Conservation (phyloP, 2,888 invertebrate species). For the Tenthredo scrophulariae region DNA sequence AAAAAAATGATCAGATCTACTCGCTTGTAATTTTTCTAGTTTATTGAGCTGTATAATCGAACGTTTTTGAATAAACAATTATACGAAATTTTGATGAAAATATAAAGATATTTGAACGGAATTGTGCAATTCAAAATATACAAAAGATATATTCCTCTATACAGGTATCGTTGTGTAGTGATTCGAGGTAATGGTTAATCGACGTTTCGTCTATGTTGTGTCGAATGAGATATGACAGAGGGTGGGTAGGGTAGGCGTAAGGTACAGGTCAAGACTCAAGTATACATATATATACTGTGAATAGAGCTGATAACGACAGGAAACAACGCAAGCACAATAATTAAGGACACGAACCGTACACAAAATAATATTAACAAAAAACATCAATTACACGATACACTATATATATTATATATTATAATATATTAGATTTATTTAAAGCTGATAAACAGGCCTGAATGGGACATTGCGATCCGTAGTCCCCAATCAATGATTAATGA, state of each 20-base stretch:
- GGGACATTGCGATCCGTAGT: slow-evolving; percentile 12
- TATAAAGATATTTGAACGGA: too few relatives aligned
- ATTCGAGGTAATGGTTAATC: too few relatives aligned
- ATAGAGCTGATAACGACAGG: slow-evolving; percentile 19
- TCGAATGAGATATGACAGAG: slow-evolving; percentile 14
- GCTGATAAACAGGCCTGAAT: background rate
- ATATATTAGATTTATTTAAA: background rate
- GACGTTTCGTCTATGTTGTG: background rate
- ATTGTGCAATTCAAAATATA: too few relatives aligned
- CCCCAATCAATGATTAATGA: background rate
- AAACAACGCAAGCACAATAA: slow-evolving; percentile 51
- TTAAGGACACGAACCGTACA: slow-evolving; percentile 32
- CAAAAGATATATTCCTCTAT: too few relatives aligned
- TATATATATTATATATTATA: background rate
- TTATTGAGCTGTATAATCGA: too few relatives aligned
- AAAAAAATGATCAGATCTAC: too few relatives aligned
- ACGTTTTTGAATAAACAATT: too few relatives aligned
- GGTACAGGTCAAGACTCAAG: background rate
- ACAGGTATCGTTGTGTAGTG: too few relatives aligned
- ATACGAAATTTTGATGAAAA: too few relatives aligned
- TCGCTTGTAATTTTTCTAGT: too few relatives aligned
- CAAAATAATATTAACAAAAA: slow-evolving; percentile 1
- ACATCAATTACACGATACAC: slow-evolving; percentile 36
- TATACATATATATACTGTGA: background rate
- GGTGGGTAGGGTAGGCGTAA: background rate